phyloP scores from a whole-genome alignment of 1,140 invertebrate species.

The Zaprionus davidi region DNA sequence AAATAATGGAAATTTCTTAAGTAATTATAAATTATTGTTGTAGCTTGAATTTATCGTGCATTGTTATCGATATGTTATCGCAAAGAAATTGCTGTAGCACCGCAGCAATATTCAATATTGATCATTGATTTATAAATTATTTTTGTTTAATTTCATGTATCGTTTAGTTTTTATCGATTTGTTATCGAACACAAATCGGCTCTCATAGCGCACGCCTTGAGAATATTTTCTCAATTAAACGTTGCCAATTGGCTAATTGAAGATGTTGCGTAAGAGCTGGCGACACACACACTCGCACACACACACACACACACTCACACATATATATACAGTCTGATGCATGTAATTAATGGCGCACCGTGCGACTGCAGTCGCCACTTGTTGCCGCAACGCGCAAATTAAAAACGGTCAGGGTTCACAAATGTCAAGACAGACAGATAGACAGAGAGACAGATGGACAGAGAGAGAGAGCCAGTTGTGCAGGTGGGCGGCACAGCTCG shows the following conservation, averaged over 20 bases:
- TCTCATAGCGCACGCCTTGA: conserved; percentile 13
- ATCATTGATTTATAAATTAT: too few species aligned
- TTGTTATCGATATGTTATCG: not conserved
- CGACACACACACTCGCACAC: conserved; percentile 8
- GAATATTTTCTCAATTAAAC: conserved; percentile 61
- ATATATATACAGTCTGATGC: not conserved
- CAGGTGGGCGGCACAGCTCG: conserved; percentile 1
- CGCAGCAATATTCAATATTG: too few species aligned
- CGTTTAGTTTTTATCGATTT: not conserved
- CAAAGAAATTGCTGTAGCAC: too few species aligned
- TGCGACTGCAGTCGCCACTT: conserved; percentile 41
- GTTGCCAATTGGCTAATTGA: conserved; percentile 51
- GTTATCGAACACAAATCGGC: not conserved
- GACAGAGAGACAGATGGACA: not conserved
- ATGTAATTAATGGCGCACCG: conserved; percentile 64
- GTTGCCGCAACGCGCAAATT: conserved; percentile 45
- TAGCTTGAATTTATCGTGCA: not conserved
- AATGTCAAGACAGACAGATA: conserved; percentile 49
- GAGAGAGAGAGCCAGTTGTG: conserved; percentile 12
- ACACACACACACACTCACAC: conserved; percentile 1
- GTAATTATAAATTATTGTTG: too few species aligned
- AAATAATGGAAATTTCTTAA: too few species aligned
- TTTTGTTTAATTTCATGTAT: not conserved
- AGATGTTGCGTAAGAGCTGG: conserved; percentile 56
- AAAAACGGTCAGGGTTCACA: conserved; percentile 70